Evolutionary conservation across 2,797 vertebrate species (phyloP).

Genomic region (Muscicapa comitata): DNA sequence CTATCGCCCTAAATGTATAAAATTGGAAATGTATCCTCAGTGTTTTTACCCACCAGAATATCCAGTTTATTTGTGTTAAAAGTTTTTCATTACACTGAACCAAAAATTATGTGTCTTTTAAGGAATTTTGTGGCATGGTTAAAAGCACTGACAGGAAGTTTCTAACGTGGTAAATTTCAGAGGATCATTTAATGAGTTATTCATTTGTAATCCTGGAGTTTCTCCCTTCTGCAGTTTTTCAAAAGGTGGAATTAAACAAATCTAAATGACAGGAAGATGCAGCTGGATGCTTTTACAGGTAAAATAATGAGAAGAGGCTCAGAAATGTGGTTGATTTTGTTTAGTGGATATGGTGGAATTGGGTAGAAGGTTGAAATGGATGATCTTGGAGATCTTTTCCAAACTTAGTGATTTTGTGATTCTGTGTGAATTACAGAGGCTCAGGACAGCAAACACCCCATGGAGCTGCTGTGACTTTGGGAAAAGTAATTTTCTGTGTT

Average conservation of each 20-base stretch:
- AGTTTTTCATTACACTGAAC: background rate
- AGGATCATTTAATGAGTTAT: background rate
- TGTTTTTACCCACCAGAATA: background rate
- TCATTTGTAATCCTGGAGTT: background rate
- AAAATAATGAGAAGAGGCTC: background rate
- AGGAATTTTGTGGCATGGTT: background rate
- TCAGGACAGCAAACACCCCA: accelerated
- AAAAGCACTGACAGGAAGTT: background rate
- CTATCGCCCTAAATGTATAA: background rate
- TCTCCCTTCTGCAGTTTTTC: background rate
- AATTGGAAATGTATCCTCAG: background rate
- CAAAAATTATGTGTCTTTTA: background rate
- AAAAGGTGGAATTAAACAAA: background rate
- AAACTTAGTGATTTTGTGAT: background rate
- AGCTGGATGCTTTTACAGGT: background rate
- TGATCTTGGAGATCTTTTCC: background rate
- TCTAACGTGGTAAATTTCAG: background rate
- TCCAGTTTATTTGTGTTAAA: background rate
- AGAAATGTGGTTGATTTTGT: background rate
- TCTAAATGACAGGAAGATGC: background rate
- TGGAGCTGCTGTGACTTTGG: background rate
- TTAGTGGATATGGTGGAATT: background rate
- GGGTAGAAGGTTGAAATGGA: background rate
- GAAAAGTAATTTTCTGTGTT: background rate
- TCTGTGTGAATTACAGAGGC: background rate